Evolutionary conservation across 2,113 vertebrate genomes (phyloP).

Genomic region (Syrrhaptes paradoxus): DNA sequence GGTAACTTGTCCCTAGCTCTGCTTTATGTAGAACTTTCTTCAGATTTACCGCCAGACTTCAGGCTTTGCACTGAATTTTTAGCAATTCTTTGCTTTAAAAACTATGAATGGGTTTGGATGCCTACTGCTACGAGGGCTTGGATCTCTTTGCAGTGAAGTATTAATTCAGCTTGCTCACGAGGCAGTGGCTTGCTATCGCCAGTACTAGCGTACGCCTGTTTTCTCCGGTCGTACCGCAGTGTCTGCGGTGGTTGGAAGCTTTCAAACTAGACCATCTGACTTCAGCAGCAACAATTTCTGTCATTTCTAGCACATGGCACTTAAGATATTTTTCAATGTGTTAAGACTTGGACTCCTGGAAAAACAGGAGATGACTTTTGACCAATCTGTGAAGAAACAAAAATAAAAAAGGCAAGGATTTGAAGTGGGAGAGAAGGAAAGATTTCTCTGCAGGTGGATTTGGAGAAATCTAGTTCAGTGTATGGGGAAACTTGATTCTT

Average conservation of each 20-base stretch:
- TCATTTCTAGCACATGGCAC: too few relatives aligned
- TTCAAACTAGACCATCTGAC: fast-evolving
- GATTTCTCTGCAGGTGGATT: neutral
- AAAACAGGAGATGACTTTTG: neutral
- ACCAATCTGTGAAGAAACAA: neutral
- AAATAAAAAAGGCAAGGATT: neutral
- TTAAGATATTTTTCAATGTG: neutral
- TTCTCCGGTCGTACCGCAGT: neutral
- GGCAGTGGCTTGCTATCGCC: neutral
- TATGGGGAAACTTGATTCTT: neutral
- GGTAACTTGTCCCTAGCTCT: neutral
- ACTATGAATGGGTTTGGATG: neutral
- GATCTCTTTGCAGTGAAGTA: neutral
- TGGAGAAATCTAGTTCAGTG: neutral
- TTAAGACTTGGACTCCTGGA: neutral
- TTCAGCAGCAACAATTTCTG: neutral
- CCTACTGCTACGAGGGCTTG: neutral
- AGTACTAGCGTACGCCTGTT: fast-evolving
- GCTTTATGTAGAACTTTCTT: neutral
- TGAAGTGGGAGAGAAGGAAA: neutral
- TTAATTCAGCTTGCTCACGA: neutral
- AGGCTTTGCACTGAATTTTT: neutral
- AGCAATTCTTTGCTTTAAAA: neutral
- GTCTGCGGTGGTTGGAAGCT: neutral
- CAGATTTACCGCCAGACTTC: neutral